phyloP scores from a whole-genome alignment of 2,888 invertebrate species.

The Deilephila porcellus region DNA sequence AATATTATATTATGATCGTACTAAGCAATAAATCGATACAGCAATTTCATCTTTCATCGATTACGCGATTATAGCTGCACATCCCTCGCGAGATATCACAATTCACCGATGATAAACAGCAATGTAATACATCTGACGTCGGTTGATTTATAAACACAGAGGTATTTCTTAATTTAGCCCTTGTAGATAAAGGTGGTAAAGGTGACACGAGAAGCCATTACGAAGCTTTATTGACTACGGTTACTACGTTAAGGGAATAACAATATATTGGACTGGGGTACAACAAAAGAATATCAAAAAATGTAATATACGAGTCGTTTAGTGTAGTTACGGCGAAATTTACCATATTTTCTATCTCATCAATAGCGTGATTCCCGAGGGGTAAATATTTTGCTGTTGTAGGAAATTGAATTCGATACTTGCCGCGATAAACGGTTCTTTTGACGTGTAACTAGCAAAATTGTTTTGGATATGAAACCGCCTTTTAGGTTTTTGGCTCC shows the following conservation, averaged over 20 bases:
- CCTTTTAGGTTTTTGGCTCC: too few relatives aligned
- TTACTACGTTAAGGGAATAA: slow-evolving; percentile 49
- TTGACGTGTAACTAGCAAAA: not conserved
- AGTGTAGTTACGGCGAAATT: slow-evolving; percentile 42
- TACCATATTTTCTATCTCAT: slow-evolving; percentile 46
- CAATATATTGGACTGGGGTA: slow-evolving; percentile 49
- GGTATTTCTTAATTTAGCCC: slow-evolving; percentile 64
- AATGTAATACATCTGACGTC: slow-evolving; percentile 50
- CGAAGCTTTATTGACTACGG: slow-evolving; percentile 53
- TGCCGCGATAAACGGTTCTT: slow-evolving; percentile 12
- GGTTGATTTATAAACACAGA: slow-evolving; percentile 63
- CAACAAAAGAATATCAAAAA: slow-evolving; percentile 39
- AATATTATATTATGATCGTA: not conserved
- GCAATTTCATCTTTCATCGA: not conserved
- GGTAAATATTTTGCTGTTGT: slow-evolving; percentile 20
- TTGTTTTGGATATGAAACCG: not conserved
- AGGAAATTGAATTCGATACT: slow-evolving; percentile 21
- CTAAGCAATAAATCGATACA: slow-evolving; percentile 1
- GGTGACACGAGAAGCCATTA: slow-evolving; percentile 40
- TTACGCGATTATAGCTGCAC: slow-evolving; percentile 22
- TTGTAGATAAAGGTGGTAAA: slow-evolving; percentile 28
- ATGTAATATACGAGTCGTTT: not conserved
- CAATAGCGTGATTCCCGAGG: slow-evolving; percentile 23
- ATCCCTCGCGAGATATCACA: slow-evolving; percentile 51
- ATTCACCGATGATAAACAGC: slow-evolving; percentile 26